These are phyloP conservation scores for Hipparchia sbordonii DNA, from an alignment of 2,888 invertebrate genomes.

Conservation along the genomic window DNA sequence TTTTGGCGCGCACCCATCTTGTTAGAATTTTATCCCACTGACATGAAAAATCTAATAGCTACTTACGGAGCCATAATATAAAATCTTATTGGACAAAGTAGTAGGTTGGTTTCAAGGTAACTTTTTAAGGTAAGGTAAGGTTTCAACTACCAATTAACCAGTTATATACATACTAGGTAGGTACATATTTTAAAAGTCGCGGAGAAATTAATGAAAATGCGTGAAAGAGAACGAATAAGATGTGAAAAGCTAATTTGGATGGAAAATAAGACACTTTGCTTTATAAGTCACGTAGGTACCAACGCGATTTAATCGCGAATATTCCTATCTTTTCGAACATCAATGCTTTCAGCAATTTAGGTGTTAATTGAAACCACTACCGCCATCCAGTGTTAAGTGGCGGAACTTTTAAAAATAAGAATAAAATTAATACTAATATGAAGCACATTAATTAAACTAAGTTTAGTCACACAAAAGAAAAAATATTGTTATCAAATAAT, in stretches of 20 bases:
- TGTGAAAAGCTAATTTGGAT: conserved; percentile 72
- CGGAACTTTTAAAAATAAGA: background rate
- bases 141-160: too few relatives aligned
- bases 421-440: too few relatives aligned
- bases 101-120: conserved; percentile 11
- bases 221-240: conserved; percentile 67
- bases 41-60: too few relatives aligned
- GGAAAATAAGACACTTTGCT: conserved; percentile 75
- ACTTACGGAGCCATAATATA: too few relatives aligned
- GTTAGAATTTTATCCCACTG: too few relatives aligned
- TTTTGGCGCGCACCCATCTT: too few relatives aligned
- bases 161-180: conserved; percentile 31
- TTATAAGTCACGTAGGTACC: conserved; percentile 66
- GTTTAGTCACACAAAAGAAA: background rate
- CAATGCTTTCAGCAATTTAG: conserved; percentile 15
- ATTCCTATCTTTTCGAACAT: conserved; percentile 34
- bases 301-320: conserved; percentile 48
- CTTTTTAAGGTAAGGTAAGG: too few relatives aligned
- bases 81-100: background rate
- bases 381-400: conserved; percentile 67
- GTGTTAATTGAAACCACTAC: conserved; percentile 44
- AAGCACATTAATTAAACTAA: too few relatives aligned
- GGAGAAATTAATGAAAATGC: conserved; percentile 75
- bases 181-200: conserved; percentile 58
- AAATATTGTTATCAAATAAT: background rate